These are phyloP conservation scores for Phyto melanocephala DNA, from an alignment of 2,888 invertebrate species.

Conservation along the genomic window DNA sequence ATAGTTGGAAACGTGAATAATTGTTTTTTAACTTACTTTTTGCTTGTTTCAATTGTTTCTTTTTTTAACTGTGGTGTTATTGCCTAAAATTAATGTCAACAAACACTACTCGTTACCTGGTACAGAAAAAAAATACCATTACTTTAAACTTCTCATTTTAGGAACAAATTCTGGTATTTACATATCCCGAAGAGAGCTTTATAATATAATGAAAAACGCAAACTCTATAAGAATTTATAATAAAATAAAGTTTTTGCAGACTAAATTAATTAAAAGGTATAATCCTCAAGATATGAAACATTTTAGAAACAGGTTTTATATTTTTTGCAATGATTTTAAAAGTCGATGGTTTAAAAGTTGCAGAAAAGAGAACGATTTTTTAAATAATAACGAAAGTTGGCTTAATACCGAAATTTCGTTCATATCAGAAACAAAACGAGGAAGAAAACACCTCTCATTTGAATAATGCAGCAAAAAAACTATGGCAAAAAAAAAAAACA, in stretches of 20 bases:
- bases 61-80: neutral
- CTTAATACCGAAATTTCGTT: too few species aligned
- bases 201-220: neutral
- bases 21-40: neutral
- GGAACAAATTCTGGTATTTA: slow-evolving; percentile 4
- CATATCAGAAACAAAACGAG: too few species aligned
- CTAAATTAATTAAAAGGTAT: too few species aligned
- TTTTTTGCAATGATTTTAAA: too few species aligned
- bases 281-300: too few species aligned
- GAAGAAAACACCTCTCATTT: slow-evolving; percentile 3
- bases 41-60: neutral
- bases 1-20: too few species aligned
- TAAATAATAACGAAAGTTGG: neutral
- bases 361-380: slow-evolving; percentile 12
- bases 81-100: slow-evolving; percentile 6
- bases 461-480: neutral
- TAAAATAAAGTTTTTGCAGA: neutral
- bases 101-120: slow-evolving; percentile 5
- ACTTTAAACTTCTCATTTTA: neutral
- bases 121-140: slow-evolving; percentile 6
- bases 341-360: neutral
- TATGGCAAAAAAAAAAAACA: neutral
- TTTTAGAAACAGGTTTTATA: too few species aligned
- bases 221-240: neutral
- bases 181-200: slow-evolving; percentile 4